Percentiles rank a stretch among this genome's conserved stretches.
Conservation (phyloP, 2,888 invertebrate species). For the Cephonodes hylas region DNA sequence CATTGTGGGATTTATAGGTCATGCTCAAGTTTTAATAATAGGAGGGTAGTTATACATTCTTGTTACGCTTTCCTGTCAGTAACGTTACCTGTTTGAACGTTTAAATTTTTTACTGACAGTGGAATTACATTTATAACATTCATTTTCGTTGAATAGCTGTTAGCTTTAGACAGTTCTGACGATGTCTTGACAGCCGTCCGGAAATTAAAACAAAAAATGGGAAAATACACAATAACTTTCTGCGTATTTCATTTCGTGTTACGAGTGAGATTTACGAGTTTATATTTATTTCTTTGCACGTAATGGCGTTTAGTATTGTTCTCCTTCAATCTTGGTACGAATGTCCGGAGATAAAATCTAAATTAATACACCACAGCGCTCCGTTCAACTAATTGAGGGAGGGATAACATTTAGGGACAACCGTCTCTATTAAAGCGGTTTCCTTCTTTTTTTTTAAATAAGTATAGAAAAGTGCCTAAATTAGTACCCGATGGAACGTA, state of each 20-base stretch:
- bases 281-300: background rate
- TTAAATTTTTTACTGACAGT: background rate
- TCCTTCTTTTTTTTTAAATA: background rate
- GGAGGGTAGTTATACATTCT: background rate
- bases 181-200: background rate
- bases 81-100: background rate
- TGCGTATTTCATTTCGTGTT: background rate
- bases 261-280: background rate
- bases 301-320: too few relatives aligned
- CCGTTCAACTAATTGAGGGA: background rate
- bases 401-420: background rate
- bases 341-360: background rate
- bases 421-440: background rate
- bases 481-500: too few relatives aligned
- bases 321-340: background rate
- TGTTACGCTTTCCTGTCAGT: background rate
- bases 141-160: background rate
- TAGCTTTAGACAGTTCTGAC: background rate
- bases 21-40: background rate
- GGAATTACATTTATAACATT: background rate
- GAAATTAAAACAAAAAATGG: conserved; percentile 3
- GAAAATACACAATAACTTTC: background rate
- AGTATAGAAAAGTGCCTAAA: background rate
- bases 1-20: background rate
- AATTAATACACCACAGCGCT: background rate